Base-by-base conservation (phyloP, 1,140 invertebrate species). In the Magallana gigas region DNA sequence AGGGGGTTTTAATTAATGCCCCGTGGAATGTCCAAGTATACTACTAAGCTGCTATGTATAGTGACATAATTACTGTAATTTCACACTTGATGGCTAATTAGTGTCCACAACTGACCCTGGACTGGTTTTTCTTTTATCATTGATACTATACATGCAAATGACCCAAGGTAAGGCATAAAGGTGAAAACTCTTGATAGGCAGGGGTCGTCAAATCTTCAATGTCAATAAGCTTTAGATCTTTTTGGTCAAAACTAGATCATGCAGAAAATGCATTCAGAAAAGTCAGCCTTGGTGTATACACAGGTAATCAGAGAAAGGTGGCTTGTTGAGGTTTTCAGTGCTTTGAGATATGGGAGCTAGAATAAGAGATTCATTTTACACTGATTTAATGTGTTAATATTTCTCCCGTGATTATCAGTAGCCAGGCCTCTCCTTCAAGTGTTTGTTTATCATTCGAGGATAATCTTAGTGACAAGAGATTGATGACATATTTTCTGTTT, bases 1-100 rank as follows among this genome's bases (percentile, higher is more conserved):
- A 76, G 68, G 68, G 68, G 36, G 2, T 48, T 48, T 76, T 18
- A 7, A 16, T 23, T 76, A 29, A 23, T 9, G 23, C 18, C 5
- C 23, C 3, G 23, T 76, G 68, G 68, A 76, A 76, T 29, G 23
- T 29, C 36, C 29, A 6, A 12, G 6, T 76, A 48, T 5, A 48
- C 36, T 48, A 48, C 23, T 76, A 76, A 76, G 11, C 68, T 76
- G 29, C 36, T 29, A 76, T 29, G 8, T 76, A 76, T 29, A 12
- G 23, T 76, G 68, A 76, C 23, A 76, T 76, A 76, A 76, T 76
- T 76, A 18, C 68, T 29, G 23, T 29, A 11, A 76, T 76, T 76
- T 76, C 29, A 36, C 68, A 76, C 68, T 29, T 76, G 68, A 36
- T 23, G 36, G 8, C 36, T 76, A 76, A 76, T 76, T 76, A 48